phyloP scores from a whole-genome alignment of 1,140 invertebrate species.

The Magallana angulata region DNA sequence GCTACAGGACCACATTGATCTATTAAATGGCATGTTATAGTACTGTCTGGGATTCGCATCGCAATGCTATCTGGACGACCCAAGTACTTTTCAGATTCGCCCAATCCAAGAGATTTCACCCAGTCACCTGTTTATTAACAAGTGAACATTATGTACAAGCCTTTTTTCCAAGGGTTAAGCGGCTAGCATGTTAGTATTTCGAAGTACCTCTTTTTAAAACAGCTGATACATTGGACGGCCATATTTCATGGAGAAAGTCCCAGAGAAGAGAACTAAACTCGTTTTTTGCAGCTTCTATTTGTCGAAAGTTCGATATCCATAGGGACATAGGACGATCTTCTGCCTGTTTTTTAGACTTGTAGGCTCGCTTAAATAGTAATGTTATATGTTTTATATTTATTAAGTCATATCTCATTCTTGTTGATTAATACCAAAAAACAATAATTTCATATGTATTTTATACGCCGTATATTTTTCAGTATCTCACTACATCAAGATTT shows the following conservation, averaged over 20 bases:
- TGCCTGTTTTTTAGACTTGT: conserved; percentile 68
- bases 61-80: conserved; percentile 72
- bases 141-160: too few species aligned
- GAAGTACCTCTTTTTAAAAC: conserved; percentile 68
- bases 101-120: conserved; percentile 65
- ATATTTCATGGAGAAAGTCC: conserved; percentile 71
- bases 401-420: too few species aligned
- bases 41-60: conserved; percentile 70
- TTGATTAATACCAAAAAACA: too few species aligned
- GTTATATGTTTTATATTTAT: too few species aligned
- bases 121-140: conserved; percentile 61
- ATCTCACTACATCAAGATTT: too few species aligned
- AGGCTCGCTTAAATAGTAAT: conserved; percentile 64
- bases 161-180: too few species aligned
- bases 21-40: conserved; percentile 67
- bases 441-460: too few species aligned
- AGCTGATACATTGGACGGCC: conserved; percentile 70
- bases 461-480: too few species aligned
- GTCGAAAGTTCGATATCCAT: conserved; percentile 69
- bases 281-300: conserved; percentile 59
- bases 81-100: conserved; percentile 63
- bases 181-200: too few species aligned
- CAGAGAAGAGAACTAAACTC: conserved; percentile 67
- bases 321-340: conserved; percentile 73
- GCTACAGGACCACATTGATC: conserved; percentile 70